Base-by-base conservation (phyloP, 2,888 invertebrate genomes). In the Platycheirus albimanus region DNA sequence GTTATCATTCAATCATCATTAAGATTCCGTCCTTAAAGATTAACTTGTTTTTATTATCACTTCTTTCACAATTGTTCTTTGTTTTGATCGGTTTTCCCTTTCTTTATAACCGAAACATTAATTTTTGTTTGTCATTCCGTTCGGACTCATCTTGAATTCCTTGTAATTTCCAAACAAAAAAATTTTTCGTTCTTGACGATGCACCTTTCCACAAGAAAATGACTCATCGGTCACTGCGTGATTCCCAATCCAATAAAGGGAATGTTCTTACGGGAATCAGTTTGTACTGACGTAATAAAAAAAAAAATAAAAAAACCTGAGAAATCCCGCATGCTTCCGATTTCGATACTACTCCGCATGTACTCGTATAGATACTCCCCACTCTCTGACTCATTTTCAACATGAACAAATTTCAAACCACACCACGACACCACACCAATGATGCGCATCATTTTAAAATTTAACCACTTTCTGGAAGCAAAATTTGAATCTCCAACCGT, bases 401-500 rank as follows among this genome's bases (percentile, higher is more conserved):
- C 61, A 61, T 30, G 24, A 24, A n/a, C n/a, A n/a, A 4, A 24
- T 24, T 7, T 8, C 5, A 61, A 28, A 13, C 13, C 4, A 24
- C 38, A 24, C 24, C n/a, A 41, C 28, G 10, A 28, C 11, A 20
- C 36, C 10, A 7, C 1, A 28, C 28, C 19, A 74, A 58, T 61
- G 67, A 51, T 47, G 52, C 45, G 58, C 52, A 74, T 38, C 74
- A 56, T 63, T 47, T 17, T 30, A 10, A 41, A 38, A 45, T 45
- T 19, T 10, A 33, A 17, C 45, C 13, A 28, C 28, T 15, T 13
- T 15, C n/a, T n/a, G 17, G 67, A 61, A 63, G 47, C 45, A 3
- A 75, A 69, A 70, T 70, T 75, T 28, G 41, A 81, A 71, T 52
- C 20, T 24, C n/a, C 58, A 81, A 71, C 80, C 64, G 70, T 71